Evolutionary conservation across 1,140 invertebrate species (phyloP), one percentile per base, ranked within the genome.

Genomic region (Parapsyche elsis): DNA sequence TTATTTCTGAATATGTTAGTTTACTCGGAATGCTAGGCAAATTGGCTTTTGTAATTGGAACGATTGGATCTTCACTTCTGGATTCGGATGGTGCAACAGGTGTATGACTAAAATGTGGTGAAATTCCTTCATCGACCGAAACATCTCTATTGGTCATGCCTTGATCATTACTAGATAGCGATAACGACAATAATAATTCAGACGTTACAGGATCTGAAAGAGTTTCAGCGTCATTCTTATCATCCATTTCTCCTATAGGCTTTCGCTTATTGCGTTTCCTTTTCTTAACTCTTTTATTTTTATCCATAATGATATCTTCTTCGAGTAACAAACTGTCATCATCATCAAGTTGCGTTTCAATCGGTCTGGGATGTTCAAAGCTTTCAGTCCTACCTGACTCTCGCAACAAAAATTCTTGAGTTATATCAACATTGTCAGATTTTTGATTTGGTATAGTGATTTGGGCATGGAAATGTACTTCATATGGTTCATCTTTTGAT

Each of bases 391-490:
- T 81, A 75, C 71, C 71, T 45, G 78, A 57, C 79, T 83, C 83
- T 38, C 82, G 57, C 4, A 82, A 59, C 19, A 83, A 78, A 71
- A 78, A 83, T 57, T 80, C 76, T 78, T 83, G 61, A 44, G 74
- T 77, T 71, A 84, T 80, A 75, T 70, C 14, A 74, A 82, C 26
- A 67, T 71, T 26, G 59, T 79, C 84, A 59, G 19, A 5, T 53
- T 87, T 88, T 0, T 84, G 86, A 53, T 91, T 89, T 0, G 91
- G 91, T 81, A 93, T 89, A 19, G 89, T 89, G 46, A 93, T 88
- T 81, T 90, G 88, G n/a, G 92, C 90, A 84, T 90, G 85, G 23
- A 93, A 88, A 81, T 92, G 91, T 5, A 93, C 86, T 85, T 93
- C 91, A 80, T 91, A 93, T 2, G 91, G 91, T 82, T 92, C 92